phyloP scores from a whole-genome alignment of 2,888 invertebrate species.

The Amblyjoppa fuscipennis region DNA sequence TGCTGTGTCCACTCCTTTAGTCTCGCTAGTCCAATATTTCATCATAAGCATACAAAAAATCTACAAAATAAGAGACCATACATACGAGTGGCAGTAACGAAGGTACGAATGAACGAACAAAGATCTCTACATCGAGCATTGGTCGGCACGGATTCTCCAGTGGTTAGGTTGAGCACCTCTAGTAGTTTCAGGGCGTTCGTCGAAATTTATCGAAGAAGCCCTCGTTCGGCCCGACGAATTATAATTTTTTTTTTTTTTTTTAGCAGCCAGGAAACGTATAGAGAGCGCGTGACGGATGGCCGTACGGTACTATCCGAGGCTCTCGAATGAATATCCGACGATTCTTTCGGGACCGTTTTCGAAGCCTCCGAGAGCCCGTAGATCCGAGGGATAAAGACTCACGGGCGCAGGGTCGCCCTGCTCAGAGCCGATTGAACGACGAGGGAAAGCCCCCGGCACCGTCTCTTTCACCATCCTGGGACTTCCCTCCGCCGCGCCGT shows the following conservation, averaged over 20 bases:
- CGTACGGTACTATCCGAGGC: not conserved
- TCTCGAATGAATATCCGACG: conserved; percentile 1
- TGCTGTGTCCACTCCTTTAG: no score
- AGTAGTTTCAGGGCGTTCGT: no score
- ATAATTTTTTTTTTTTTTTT: not conserved
- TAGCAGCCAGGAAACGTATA: not conserved
- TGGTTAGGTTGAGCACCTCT: no score
- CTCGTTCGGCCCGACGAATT: not conserved
- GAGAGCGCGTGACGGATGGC: not conserved
- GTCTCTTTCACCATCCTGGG: conserved; percentile 31
- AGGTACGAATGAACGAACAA: no score
- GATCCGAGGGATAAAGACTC: not conserved
- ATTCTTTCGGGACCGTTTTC: not conserved
- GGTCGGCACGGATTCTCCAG: no score
- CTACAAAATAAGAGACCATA: no score
- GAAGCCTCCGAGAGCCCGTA: not conserved
- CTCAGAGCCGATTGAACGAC: not conserved
- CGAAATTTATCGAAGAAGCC: no score
- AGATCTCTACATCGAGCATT: no score
- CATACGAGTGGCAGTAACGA: no score
- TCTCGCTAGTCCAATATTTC: no score
- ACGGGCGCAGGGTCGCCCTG: not conserved
- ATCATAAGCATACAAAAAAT: no score
- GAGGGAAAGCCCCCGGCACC: conserved; percentile 21
- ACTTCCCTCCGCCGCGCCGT: conserved; percentile 31